A percentile compares a stretch with the other conserved stretches of the same genome.
Evolutionary conservation across 2,888 invertebrate species (phyloP).

Genomic region (Cataglyphis albicans): DNA sequence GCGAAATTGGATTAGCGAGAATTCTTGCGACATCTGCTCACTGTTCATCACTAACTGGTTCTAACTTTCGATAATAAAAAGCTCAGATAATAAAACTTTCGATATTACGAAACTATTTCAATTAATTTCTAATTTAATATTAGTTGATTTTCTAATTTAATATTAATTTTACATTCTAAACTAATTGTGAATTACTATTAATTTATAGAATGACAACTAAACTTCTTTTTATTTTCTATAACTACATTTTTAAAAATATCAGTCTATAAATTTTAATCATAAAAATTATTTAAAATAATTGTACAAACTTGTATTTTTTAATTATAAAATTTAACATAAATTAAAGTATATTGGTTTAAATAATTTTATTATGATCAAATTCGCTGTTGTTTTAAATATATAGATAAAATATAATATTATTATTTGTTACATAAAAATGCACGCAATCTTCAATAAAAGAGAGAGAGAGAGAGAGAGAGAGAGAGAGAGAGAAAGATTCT

Average conservation of each 20-base stretch:
- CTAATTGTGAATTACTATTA: neutral
- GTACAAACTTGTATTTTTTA: neutral
- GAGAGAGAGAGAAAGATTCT: neutral
- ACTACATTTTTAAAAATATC: neutral
- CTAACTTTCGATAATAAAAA: neutral
- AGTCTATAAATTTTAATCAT: neutral
- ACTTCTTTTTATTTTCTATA: too few relatives aligned
- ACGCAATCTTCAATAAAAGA: neutral
- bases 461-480: too few relatives aligned
- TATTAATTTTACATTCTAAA: neutral
- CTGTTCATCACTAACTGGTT: neutral
- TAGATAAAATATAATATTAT: neutral
- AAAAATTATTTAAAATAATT: neutral
- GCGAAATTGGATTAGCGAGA: conserved; percentile 29
- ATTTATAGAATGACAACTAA: neutral
- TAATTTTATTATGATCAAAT: neutral
- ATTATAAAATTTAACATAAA: neutral
- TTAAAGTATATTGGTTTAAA: neutral
- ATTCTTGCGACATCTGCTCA: conserved; percentile 4
- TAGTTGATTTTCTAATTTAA: too few relatives aligned
- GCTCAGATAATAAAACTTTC: neutral
- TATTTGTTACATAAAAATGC: neutral
- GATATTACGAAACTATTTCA: neutral
- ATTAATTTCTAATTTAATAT: neutral
- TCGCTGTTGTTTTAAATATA: neutral